Evolutionary conservation across 2,113 vertebrate genomes (phyloP), one percentile per base, ranked within the genome.

Genomic region (Otus sunia): DNA sequence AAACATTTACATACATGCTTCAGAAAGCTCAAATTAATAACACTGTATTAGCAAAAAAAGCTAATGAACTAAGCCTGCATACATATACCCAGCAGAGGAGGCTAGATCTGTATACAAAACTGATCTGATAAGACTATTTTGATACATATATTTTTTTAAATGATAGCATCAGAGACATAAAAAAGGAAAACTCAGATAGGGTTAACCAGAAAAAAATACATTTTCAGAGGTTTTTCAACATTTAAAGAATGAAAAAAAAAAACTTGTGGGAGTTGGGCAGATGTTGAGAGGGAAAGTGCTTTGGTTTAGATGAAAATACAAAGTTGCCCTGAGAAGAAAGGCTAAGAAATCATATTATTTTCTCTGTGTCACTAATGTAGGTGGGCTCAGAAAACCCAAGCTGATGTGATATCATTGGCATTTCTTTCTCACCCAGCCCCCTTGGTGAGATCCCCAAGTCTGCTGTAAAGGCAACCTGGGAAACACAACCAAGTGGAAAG

Each of bases 101-200:
- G 84, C 75, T 95, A 92, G 77, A 89, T 77, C 83, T 80, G 83
- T 94, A 92, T 25, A 71, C 37, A 84, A 55, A 86, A 73, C 75
- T 62, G 50, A 47, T 67, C 25, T 59, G 20, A 27, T 63, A 12
- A 63, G 36, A 56, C 45, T 55, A 21, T 58, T 86, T 37, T 27
- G 20, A 34, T 26, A 62, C 26, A 30, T 45, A 10, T 34, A 4
- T 59, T 20, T 23, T 29, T 71, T 72, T 34, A 23, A 84, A 58
- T 62, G 0, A 30, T 37, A 87, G 15, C 11, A 84, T 37, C 27
- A 75, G 41, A 69, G 9, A 26, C 37, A 77, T 76, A 72, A 78
- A 79, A 78, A 41, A n/a, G 0, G 22, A 86, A 63, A 86, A 72
- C 5, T 80, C 59, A 30, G 30, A 43, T n/a, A 63, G 37, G 22